phyloP scores from a whole-genome alignment of 2,113 vertebrate genomes.

The Xenus cinereus region DNA sequence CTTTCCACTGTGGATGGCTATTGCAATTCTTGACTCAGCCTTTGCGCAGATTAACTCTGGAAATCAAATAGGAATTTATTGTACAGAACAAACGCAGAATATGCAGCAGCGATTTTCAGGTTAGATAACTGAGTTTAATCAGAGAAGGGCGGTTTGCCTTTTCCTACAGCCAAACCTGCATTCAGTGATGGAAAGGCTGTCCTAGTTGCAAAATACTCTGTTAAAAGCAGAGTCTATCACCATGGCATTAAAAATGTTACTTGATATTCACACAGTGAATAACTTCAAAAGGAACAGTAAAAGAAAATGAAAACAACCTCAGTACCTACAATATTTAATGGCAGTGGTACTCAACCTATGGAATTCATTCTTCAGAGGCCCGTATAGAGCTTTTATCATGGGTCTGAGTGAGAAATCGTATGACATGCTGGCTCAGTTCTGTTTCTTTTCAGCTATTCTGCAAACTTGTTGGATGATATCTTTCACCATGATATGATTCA shows the following conservation, averaged over 20 bases:
- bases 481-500: slow-evolving; percentile 38
- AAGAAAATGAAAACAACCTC: slow-evolving; percentile 36
- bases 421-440: background rate
- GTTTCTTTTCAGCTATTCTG: slow-evolving; percentile 16
- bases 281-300: slow-evolving; percentile 40
- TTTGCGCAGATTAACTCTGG: background rate
- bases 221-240: background rate
- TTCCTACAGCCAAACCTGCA: background rate
- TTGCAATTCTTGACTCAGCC: slow-evolving; percentile 27
- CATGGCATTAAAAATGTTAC: slow-evolving; percentile 8
- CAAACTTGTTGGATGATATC: slow-evolving; percentile 9
- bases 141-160: background rate
- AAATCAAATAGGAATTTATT: slow-evolving; percentile 15
- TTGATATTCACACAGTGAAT: background rate
- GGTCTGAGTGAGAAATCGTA: slow-evolving; percentile 16
- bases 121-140: slow-evolving; percentile 14
- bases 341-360: background rate
- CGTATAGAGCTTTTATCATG: slow-evolving; percentile 39
- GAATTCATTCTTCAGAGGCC: slow-evolving; percentile 35
- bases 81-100: slow-evolving; percentile 23
- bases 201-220: slow-evolving; percentile 8
- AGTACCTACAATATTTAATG: slow-evolving; percentile 35
- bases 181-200: background rate
- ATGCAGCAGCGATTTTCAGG: background rate
- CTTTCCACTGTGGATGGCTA: background rate